Conservation (phyloP, 2,797 vertebrate species). For the Phrynocephalus guinanensis region DNA sequence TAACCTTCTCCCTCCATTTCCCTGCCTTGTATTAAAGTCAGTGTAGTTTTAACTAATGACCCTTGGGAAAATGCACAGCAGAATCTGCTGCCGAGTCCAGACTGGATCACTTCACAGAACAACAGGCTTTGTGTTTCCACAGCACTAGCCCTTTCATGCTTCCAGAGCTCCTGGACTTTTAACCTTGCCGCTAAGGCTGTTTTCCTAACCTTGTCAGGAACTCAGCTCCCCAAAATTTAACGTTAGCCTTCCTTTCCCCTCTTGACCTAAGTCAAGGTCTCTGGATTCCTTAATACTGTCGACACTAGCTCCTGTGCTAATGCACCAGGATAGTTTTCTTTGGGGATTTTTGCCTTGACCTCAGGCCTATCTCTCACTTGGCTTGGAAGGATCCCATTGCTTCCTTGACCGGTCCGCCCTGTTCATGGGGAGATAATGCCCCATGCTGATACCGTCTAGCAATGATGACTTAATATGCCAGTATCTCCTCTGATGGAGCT, state of each 20-base stretch:
- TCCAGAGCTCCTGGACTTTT: slow-evolving; percentile 42
- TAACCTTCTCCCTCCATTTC: slow-evolving; percentile 16
- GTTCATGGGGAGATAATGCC: neutral
- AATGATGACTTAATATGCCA: neutral
- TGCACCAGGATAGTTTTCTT: neutral
- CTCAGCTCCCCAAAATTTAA: slow-evolving; percentile 56
- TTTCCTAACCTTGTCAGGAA: slow-evolving; percentile 38
- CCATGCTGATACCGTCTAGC: neutral
- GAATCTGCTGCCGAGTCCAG: neutral
- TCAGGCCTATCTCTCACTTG: neutral
- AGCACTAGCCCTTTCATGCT: slow-evolving; percentile 28
- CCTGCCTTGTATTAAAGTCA: slow-evolving; percentile 5
- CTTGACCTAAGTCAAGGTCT: accelerated
- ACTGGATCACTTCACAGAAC: slow-evolving; percentile 33
- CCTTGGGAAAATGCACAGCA: slow-evolving; percentile 16
- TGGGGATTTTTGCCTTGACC: neutral
- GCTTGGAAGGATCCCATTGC: neutral
- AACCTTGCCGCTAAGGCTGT: slow-evolving; percentile 21
- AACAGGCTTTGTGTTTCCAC: slow-evolving; percentile 30
- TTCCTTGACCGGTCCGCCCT: neutral
- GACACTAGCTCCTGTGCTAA: neutral
- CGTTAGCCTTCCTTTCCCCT: slow-evolving; percentile 52
- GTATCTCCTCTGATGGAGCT: no score
- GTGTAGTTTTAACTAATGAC: slow-evolving; percentile 41
- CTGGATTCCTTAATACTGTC: slow-evolving; percentile 33